Percentiles rank a stretch among this genome's conserved stretches.
phyloP scores from a whole-genome alignment of 2,113 vertebrate genomes.

The Apistogramma diplotaenia region DNA sequence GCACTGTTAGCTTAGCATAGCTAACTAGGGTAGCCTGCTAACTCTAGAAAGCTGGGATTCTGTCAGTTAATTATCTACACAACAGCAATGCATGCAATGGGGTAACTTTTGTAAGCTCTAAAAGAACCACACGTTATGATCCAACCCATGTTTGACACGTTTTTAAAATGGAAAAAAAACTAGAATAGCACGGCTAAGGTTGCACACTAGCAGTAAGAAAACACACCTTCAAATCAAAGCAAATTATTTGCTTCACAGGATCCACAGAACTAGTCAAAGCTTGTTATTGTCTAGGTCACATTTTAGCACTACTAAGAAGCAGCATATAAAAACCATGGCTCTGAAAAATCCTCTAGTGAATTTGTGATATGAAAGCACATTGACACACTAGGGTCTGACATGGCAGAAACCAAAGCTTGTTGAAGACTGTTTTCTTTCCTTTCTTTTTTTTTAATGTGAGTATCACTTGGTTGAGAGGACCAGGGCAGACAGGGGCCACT shows the following conservation, averaged over 20 bases:
- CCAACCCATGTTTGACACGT: background rate
- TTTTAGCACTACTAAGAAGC: background rate
- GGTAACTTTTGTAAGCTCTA: background rate
- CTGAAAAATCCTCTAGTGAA: conserved; percentile 6
- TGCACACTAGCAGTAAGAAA: background rate
- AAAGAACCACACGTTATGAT: background rate
- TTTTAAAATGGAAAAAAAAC: background rate
- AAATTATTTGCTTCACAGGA: background rate
- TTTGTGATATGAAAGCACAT: conserved; percentile 26
- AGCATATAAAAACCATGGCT: conserved; percentile 22
- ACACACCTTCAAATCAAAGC: accelerated
- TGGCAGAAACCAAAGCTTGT: background rate
- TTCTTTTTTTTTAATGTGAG: background rate
- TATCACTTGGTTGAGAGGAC: conserved; percentile 19
- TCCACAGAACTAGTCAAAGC: background rate
- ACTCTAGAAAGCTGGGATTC: background rate
- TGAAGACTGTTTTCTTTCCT: conserved; percentile 2
- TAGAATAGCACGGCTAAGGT: background rate
- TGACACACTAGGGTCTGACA: background rate
- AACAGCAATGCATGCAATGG: background rate
- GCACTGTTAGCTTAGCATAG: background rate
- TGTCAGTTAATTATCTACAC: no score
- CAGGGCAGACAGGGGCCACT: conserved; percentile 28
- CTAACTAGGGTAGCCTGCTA: background rate
- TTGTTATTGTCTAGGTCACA: background rate